Evolutionary conservation across 2,797 vertebrate genomes (phyloP).

Genomic region (Miichthys miiuy): DNA sequence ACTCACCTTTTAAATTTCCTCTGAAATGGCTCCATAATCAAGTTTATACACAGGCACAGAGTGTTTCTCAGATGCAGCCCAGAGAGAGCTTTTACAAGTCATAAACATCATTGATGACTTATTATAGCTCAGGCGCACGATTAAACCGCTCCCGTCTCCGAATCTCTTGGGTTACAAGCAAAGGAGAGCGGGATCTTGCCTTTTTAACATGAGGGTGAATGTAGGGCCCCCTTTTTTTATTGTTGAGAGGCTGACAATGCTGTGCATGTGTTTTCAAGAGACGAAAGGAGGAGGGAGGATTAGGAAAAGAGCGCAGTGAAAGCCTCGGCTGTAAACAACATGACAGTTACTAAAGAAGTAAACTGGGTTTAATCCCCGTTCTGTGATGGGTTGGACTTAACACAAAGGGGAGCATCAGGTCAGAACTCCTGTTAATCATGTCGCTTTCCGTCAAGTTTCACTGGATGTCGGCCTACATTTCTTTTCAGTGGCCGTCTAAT

Average conservation of each 20-base stretch:
- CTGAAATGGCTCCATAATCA: constrained; percentile 47
- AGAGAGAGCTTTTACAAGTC: constrained; percentile 59
- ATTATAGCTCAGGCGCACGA: constrained; percentile 41
- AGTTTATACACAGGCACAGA: constrained; percentile 33
- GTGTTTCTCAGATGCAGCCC: constrained; percentile 39
- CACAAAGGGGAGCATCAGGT: constrained; percentile 43
- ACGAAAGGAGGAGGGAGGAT: constrained; percentile 49
- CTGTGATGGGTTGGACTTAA: constrained; percentile 45
- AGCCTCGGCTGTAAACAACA: constrained; percentile 72
- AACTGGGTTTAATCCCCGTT: constrained; percentile 57
- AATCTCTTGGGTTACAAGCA: constrained; percentile 34
- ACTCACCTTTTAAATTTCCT: constrained; percentile 27
- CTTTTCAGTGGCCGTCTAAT: neutral
- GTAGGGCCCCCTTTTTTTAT: constrained; percentile 38
- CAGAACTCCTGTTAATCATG: constrained; percentile 35
- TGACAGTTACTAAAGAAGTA: constrained; percentile 66
- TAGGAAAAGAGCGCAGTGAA: constrained; percentile 60
- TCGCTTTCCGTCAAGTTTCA: neutral
- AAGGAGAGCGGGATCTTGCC: constrained; percentile 3
- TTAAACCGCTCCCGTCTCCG: constrained; percentile 30
- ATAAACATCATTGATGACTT: constrained; percentile 74
- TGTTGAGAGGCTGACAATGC: constrained; percentile 46
- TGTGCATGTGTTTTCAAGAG: constrained; percentile 50
- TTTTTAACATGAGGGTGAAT: constrained; percentile 59
- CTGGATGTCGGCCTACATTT: neutral